Evolutionary conservation across 2,888 invertebrate species (phyloP), one percentile per base, ranked within the genome.

Genomic region (Brachylomia viminalis): DNA sequence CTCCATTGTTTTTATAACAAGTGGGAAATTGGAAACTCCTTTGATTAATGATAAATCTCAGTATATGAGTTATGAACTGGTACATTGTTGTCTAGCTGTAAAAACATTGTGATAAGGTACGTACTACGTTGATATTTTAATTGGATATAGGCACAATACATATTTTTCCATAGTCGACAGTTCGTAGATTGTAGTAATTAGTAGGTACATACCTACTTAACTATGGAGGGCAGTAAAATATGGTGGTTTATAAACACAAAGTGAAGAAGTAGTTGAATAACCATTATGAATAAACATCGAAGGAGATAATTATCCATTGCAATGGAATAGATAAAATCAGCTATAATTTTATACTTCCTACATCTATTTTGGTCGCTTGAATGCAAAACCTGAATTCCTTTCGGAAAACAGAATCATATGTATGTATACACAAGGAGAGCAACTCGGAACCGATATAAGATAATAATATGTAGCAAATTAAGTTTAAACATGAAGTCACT

Each of bases 1-100:
- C n/a, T 71, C 62, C 70, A 83, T 83, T 82, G 79, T 82, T 82
- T 75, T 83, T 75, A 13, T 65, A 61, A 75, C 30, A 61, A 83
- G 64, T 83, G 83, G 56, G 59, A 79, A 79, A 79, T 69, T 68
- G 20, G 45, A 82, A 73, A 78, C 49, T 79, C 75, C 62, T 80
- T 74, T 74, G 73, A 78, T 79, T 78, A 73, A 79, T 79, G 47
- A 59, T 54, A 65, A 52, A 72, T 72, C 52, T 72, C 79, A 79
- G 49, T 38, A 65, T 47, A 52, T 45, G 33, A 64, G 79, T 72
- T 72, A 56, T 64, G 15, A 62, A 20, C 30, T 68, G 17, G 56
- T 56, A 72, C 42, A 47, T 71, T 79, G 33, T 49, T 52, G 56
- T 20, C 59, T 77, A 15, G 23, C 27, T 30, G 52, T 23, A 61